These are phyloP conservation scores for Bolinopsis microptera DNA, from an alignment of 37 sponge, comb jelly and placozoan genomes.

Conservation along the genomic window DNA sequence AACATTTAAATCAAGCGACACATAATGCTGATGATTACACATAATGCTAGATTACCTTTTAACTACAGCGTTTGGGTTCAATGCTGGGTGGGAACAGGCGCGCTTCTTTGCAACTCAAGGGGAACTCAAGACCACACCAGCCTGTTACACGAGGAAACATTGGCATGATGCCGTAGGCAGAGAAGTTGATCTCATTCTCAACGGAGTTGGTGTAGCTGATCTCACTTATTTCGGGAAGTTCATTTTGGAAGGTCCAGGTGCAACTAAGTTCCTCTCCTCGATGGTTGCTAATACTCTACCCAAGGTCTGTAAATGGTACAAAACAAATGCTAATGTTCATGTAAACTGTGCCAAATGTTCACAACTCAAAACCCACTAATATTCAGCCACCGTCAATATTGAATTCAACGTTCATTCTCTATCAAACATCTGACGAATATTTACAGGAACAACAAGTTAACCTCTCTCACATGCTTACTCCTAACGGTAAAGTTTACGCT, in stretches of 20 bases:
- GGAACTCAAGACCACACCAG: background rate
- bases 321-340: too few relatives aligned
- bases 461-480: constrained; percentile 69
- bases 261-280: constrained; percentile 42
- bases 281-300: constrained; percentile 68
- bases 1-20: too few relatives aligned
- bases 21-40: too few relatives aligned
- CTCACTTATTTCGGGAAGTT: constrained; percentile 67
- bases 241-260: constrained; percentile 54
- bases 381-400: too few relatives aligned
- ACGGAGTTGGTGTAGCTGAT: constrained; percentile 66
- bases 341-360: too few relatives aligned
- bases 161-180: constrained; percentile 67
- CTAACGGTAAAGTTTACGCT: constrained; percentile 41
- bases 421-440: too few relatives aligned
- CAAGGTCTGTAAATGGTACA: constrained; percentile 64
- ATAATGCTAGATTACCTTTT: too few relatives aligned
- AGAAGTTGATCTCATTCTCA: constrained; percentile 46
- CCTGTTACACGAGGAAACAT: constrained; percentile 65
- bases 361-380: too few relatives aligned
- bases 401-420: too few relatives aligned
- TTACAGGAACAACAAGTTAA: constrained; percentile 47
- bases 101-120: constrained; percentile 31
- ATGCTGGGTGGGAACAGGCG: constrained; percentile 68
- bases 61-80: constrained; percentile 63